phyloP scores from a whole-genome alignment of 2,888 invertebrate genomes.

The Cosmia trapezina region DNA sequence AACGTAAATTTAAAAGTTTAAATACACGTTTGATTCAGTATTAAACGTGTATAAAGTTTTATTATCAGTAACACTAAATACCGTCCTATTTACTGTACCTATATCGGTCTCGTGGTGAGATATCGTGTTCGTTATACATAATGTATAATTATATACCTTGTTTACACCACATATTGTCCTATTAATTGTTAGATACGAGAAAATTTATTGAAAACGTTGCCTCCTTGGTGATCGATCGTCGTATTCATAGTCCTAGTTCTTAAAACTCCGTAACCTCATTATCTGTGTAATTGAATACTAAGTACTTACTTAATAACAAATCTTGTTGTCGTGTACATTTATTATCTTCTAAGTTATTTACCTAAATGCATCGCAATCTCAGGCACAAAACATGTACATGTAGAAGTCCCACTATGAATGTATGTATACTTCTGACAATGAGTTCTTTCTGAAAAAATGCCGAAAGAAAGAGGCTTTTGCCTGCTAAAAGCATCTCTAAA shows the following conservation, averaged over 20 bases:
- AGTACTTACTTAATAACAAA: slow-evolving; percentile 12
- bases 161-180: slow-evolving; percentile 50
- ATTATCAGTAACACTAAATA: slow-evolving; percentile 33
- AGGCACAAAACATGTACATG: background rate
- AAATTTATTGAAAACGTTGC: slow-evolving; percentile 33
- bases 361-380: background rate
- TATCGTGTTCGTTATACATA: slow-evolving; percentile 32
- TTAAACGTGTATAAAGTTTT: background rate
- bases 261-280: slow-evolving; percentile 2
- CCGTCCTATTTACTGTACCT: slow-evolving; percentile 60
- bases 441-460: background rate
- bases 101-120: slow-evolving; percentile 25
- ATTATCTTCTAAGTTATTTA: slow-evolving; percentile 12
- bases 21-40: too few species aligned
- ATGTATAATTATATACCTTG: slow-evolving; percentile 38
- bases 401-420: background rate
- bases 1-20: too few species aligned
- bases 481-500: background rate
- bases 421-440: background rate
- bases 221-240: background rate
- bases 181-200: slow-evolving; percentile 39
- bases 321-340: slow-evolving; percentile 9
- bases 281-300: slow-evolving; percentile 34
- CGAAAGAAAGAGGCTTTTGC: background rate
- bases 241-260: slow-evolving; percentile 4